These are phyloP conservation scores for Zosterops japonicus DNA, from an alignment of 2,113 vertebrate species.

Conservation along the genomic window DNA sequence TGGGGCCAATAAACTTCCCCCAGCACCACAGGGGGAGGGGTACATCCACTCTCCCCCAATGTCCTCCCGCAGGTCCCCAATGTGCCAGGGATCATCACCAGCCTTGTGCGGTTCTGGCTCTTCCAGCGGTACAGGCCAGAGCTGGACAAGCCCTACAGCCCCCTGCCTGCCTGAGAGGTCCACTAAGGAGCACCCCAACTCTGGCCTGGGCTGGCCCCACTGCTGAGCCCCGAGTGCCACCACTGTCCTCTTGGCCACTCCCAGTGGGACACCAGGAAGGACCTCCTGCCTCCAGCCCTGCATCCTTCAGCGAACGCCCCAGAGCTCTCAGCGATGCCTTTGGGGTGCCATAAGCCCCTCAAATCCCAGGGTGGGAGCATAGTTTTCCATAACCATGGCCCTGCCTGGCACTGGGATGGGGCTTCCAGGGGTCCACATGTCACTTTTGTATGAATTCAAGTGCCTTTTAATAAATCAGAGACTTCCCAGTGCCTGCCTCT, in stretches of 20 bases:
- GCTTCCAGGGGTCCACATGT: not conserved
- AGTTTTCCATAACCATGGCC: fast-evolving
- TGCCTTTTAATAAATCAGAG: constrained; percentile 65
- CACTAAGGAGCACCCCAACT: not conserved
- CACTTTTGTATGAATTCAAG: not conserved
- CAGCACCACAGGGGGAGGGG: not conserved
- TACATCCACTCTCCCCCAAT: not conserved
- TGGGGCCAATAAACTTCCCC: not conserved
- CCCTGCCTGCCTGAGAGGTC: constrained; percentile 72
- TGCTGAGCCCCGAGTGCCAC: fast-evolving
- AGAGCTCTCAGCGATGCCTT: not conserved
- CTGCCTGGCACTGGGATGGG: fast-evolving
- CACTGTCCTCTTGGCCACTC: not conserved
- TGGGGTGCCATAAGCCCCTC: not conserved
- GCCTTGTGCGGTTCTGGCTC: constrained; percentile 85
- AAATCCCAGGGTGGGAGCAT: not conserved
- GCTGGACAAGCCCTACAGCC: constrained; percentile 69
- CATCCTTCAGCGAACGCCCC: not conserved
- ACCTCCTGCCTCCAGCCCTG: not conserved
- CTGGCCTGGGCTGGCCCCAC: not conserved
- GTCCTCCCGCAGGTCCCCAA: constrained; percentile 84
- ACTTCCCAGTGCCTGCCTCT: not conserved
- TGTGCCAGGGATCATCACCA: constrained; percentile 87
- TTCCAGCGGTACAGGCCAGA: constrained; percentile 79
- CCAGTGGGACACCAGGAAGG: not conserved